Percentiles rank a stretch among this genome's conserved stretches.
Conservation (phyloP, 2,113 vertebrate genomes). For the Sinosuthora webbiana region DNA sequence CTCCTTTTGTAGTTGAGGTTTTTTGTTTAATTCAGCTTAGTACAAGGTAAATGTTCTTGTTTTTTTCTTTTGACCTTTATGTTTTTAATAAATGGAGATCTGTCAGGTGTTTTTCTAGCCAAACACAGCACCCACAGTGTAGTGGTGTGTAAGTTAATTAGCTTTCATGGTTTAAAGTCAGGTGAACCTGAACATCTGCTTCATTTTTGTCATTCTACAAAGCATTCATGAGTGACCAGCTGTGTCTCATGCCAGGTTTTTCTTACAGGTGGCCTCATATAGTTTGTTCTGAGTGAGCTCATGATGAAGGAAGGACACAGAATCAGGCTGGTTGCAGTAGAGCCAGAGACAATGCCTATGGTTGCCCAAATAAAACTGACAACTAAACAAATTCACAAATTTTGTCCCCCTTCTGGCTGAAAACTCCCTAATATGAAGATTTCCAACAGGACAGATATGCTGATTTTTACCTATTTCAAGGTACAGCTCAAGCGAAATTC, state of each 20-base stretch:
- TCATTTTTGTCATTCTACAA: background rate
- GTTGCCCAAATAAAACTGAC: background rate
- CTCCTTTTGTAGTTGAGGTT: background rate
- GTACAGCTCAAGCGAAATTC: background rate
- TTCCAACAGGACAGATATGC: background rate
- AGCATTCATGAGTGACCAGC: background rate
- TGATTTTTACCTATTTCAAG: background rate
- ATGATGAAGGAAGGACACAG: background rate
- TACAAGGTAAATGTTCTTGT: background rate
- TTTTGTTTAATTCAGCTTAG: background rate
- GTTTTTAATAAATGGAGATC: background rate
- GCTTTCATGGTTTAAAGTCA: background rate
- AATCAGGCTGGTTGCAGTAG: background rate
- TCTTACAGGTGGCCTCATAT: background rate
- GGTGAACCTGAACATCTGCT: background rate
- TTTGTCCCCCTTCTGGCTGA: background rate
- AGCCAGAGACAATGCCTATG: accelerated
- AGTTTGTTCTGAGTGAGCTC: background rate
- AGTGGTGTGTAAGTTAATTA: background rate
- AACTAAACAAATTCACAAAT: background rate
- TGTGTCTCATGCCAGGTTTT: background rate
- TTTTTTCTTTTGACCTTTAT: background rate
- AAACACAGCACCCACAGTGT: accelerated
- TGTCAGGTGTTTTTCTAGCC: background rate
- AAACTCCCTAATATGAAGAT: background rate